Percentiles rank a stretch among this genome's conserved stretches.
phyloP scores from a whole-genome alignment of 2,888 invertebrate genomes.

The Calameuta filiformis region DNA sequence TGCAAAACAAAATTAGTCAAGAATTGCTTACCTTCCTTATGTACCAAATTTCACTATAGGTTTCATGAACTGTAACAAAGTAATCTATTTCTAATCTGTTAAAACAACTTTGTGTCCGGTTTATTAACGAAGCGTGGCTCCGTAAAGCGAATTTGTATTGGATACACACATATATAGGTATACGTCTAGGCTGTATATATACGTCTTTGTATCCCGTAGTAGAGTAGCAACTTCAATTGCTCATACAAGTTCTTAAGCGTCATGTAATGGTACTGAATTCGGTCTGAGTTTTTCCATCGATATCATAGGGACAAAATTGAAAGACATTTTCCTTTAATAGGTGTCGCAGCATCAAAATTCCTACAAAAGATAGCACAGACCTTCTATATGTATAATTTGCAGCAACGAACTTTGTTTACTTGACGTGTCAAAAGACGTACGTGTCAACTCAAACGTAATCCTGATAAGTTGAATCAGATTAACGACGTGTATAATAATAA shows the following conservation, averaged over 20 bases:
- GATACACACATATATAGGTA: neutral
- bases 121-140: neutral
- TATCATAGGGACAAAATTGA: neutral
- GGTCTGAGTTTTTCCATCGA: neutral
- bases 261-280: neutral
- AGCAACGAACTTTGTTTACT: neutral
- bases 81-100: neutral
- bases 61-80: neutral
- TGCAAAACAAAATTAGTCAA: neutral
- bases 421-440: neutral
- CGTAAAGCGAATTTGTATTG: neutral
- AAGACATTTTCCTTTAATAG: neutral
- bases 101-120: neutral
- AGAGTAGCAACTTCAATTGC: neutral
- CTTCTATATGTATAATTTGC: neutral
- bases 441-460: constrained; percentile 3
- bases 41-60: neutral
- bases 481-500: constrained; percentile 11
- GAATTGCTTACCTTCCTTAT: neutral
- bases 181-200: neutral
- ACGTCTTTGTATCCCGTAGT: neutral
- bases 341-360: neutral
- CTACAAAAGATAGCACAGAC: neutral
- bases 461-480: constrained; percentile 4
- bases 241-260: neutral